Evolutionary conservation across 2,113 vertebrate species (phyloP).

Genomic region (Cephalopholis sonnerati): DNA sequence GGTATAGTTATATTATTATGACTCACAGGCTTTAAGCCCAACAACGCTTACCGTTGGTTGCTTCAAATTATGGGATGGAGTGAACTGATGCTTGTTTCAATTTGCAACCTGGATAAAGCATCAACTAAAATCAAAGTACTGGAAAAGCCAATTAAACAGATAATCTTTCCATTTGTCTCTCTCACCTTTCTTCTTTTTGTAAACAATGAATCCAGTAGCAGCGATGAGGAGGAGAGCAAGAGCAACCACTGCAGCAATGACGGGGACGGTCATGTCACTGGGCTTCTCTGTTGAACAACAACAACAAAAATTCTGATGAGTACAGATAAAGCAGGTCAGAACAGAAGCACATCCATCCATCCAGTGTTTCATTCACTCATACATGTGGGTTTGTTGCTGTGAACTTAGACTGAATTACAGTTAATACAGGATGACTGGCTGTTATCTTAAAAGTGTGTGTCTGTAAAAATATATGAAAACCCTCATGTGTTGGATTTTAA

Average conservation of each 20-base stretch:
- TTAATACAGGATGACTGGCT: too few relatives aligned
- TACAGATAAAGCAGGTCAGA: background rate
- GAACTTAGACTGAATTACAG: too few relatives aligned
- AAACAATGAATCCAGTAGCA: background rate
- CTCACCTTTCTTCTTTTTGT: constrained; percentile 7
- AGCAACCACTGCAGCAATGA: background rate
- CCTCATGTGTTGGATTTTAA: too few relatives aligned
- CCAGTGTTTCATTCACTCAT: background rate
- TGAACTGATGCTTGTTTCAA: too few relatives aligned
- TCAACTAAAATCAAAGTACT: background rate
- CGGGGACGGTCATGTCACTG: background rate
- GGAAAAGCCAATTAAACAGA: background rate
- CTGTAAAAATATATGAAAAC: too few relatives aligned
- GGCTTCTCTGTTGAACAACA: background rate
- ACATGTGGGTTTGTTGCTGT: background rate
- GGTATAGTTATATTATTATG: too few relatives aligned
- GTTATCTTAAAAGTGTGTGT: too few relatives aligned
- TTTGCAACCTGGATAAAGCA: background rate
- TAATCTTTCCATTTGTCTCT: too few relatives aligned
- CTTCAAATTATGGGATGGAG: too few relatives aligned
- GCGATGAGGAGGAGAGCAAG: background rate
- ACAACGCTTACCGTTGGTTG: too few relatives aligned
- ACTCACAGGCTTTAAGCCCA: too few relatives aligned
- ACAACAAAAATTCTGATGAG: rapidly evolving
- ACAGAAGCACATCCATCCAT: background rate